Evolutionary conservation across 1,140 invertebrate species (phyloP).

Genomic region (Ruditapes philippinarum): DNA sequence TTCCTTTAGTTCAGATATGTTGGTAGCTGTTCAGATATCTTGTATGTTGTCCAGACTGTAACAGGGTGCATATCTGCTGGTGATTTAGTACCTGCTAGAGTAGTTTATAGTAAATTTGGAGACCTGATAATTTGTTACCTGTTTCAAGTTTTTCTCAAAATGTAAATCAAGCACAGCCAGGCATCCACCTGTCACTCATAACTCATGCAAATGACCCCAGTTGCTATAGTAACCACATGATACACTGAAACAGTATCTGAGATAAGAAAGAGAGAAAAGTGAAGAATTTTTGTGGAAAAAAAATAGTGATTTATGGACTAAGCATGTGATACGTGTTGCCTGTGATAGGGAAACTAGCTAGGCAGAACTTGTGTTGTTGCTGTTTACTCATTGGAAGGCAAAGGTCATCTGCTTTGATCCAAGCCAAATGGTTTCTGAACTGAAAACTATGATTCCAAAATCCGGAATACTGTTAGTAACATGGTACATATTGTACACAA

Average conservation of each 20-base stretch:
- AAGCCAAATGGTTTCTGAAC: slow-evolving; percentile 18
- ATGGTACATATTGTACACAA: not conserved
- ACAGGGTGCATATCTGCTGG: not conserved
- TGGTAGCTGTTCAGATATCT: too few relatives aligned
- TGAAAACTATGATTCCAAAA: not conserved
- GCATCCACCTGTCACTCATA: slow-evolving; percentile 63
- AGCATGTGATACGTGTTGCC: slow-evolving; percentile 28
- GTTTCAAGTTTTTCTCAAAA: slow-evolving; percentile 39
- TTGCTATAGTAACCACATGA: slow-evolving; percentile 60
- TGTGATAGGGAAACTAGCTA: not conserved
- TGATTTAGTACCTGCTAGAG: not conserved
- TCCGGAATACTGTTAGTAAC: not conserved
- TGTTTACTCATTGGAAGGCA: not conserved
- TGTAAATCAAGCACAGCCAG: slow-evolving; percentile 44
- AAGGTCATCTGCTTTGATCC: slow-evolving; percentile 19
- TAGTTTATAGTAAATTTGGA: slow-evolving; percentile 6
- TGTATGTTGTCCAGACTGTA: not conserved
- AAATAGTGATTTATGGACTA: slow-evolving; percentile 55
- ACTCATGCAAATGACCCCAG: slow-evolving; percentile 65
- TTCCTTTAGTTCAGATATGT: too few relatives aligned
- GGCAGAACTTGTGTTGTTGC: slow-evolving; percentile 20
- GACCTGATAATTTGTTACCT: slow-evolving; percentile 22
- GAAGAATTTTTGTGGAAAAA: slow-evolving; percentile 51
- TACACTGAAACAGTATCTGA: slow-evolving; percentile 54
- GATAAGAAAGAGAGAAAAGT: slow-evolving; percentile 61